These are phyloP conservation scores for Himalopsyche anomala DNA, from an alignment of 2,888 invertebrate genomes.

Conservation along the genomic window DNA sequence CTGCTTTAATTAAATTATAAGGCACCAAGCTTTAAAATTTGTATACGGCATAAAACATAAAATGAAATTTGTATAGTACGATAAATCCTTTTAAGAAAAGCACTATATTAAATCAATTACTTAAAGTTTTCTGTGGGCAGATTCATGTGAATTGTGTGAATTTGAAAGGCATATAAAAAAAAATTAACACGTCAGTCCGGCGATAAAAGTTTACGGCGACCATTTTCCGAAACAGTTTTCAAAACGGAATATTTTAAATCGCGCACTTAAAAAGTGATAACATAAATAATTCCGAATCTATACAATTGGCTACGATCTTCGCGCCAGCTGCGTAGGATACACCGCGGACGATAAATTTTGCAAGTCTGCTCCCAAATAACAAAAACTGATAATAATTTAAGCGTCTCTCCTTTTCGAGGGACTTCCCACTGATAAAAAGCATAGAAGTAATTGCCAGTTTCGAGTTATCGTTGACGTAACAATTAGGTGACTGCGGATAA, in stretches of 20 bases:
- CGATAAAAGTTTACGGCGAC: conserved; percentile 7
- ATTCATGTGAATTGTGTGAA: conserved; percentile 3
- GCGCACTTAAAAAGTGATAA: conserved; percentile 20
- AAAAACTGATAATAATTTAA: conserved; percentile 28
- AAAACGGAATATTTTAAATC: conserved; percentile 7
- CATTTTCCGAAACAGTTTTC: conserved; percentile 21
- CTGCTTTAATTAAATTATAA: too few species aligned
- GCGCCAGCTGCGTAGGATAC: conserved; percentile 17
- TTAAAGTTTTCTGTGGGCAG: neutral
- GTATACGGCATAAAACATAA: neutral
- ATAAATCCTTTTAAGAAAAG: neutral
- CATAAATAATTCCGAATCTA: conserved; percentile 7
- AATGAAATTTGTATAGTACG: neutral
- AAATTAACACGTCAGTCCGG: conserved; percentile 4
- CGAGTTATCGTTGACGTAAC: conserved; percentile 18
- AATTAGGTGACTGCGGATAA: conserved; percentile 6
- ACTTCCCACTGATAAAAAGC: neutral
- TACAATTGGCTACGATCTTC: neutral
- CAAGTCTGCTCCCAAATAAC: conserved; percentile 20
- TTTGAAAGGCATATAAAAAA: conserved; percentile 9
- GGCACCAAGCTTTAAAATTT: neutral
- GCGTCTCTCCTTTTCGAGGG: conserved; percentile 19
- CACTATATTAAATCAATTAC: neutral
- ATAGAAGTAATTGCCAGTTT: neutral
- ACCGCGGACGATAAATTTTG: neutral